Evolutionary conservation across 2,888 invertebrate genomes (phyloP).

Genomic region (Xestobium rufovillosum): DNA sequence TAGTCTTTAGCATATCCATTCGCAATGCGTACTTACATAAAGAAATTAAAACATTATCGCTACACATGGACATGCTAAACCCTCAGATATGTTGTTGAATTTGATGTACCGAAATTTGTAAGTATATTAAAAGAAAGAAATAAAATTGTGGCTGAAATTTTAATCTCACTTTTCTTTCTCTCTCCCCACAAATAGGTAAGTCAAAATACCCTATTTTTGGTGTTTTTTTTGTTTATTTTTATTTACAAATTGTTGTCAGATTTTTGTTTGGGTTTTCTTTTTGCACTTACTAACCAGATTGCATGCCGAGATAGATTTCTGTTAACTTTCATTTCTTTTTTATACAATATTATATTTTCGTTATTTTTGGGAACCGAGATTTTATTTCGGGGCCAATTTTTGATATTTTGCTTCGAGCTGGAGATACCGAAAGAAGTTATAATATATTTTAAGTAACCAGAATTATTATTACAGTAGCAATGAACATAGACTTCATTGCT

Average conservation of each 20-base stretch:
- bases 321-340: slow-evolving; percentile 10
- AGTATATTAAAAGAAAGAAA: slow-evolving; percentile 1
- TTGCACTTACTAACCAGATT: too few species aligned
- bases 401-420: slow-evolving; percentile 16
- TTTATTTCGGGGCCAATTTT: slow-evolving; percentile 18
- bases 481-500: too few species aligned
- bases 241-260: slow-evolving; percentile 37
- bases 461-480: too few species aligned
- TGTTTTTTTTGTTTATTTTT: slow-evolving; percentile 13
- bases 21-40: too few species aligned
- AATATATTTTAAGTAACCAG: too few species aligned
- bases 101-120: slow-evolving; percentile 10
- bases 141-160: neutral
- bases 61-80: neutral
- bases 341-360: slow-evolving; percentile 14
- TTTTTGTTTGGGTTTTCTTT: slow-evolving; percentile 23
- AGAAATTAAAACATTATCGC: too few species aligned
- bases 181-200: slow-evolving; percentile 4
- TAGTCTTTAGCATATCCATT: slow-evolving; percentile 32
- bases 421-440: too few species aligned
- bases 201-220: neutral
- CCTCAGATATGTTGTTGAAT: slow-evolving; percentile 8
- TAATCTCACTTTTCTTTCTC: neutral
- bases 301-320: too few species aligned
- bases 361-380: slow-evolving; percentile 14